phyloP scores from a whole-genome alignment of 2,888 invertebrate genomes.

The Drosophila monieri region DNA sequence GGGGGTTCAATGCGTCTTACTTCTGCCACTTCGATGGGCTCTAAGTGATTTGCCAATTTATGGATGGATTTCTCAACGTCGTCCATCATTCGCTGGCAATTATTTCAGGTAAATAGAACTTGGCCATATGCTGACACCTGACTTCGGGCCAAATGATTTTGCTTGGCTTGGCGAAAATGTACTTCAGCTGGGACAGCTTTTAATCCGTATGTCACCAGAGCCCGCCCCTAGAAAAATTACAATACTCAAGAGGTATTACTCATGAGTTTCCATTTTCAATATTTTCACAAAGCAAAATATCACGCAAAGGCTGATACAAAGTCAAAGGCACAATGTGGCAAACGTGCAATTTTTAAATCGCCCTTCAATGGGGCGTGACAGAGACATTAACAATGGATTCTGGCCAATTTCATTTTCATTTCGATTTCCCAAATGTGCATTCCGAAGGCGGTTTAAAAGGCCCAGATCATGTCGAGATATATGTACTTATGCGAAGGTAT shows the following conservation, averaged over 20 bases:
- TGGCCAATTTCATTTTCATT: slow-evolving; percentile 32
- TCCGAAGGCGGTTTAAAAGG: slow-evolving; percentile 1
- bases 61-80: slow-evolving; percentile 20
- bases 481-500: slow-evolving; percentile 12
- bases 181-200: slow-evolving; percentile 27
- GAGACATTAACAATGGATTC: slow-evolving; percentile 50
- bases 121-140: slow-evolving; percentile 19
- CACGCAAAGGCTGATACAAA: slow-evolving; percentile 39
- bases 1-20: slow-evolving; percentile 33
- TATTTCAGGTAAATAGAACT: slow-evolving; percentile 25
- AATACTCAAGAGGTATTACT: slow-evolving; percentile 41
- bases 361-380: slow-evolving; percentile 65
- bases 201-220: slow-evolving; percentile 30
- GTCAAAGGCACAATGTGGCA: slow-evolving; percentile 4
- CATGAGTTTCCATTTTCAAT: slow-evolving; percentile 37
- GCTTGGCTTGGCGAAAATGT: slow-evolving; percentile 8
- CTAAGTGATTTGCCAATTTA: slow-evolving; percentile 36
- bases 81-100: slow-evolving; percentile 38
- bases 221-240: slow-evolving; percentile 29
- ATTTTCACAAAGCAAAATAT: slow-evolving; percentile 27
- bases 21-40: slow-evolving; percentile 43
- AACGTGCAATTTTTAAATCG: slow-evolving; percentile 48
- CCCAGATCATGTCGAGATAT: slow-evolving; percentile 37
- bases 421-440: slow-evolving; percentile 17
- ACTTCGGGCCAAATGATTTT: not conserved